These are phyloP conservation scores for Ctenoplectra terminalis DNA, from an alignment of 1,140 invertebrate species.

Conservation along the genomic window DNA sequence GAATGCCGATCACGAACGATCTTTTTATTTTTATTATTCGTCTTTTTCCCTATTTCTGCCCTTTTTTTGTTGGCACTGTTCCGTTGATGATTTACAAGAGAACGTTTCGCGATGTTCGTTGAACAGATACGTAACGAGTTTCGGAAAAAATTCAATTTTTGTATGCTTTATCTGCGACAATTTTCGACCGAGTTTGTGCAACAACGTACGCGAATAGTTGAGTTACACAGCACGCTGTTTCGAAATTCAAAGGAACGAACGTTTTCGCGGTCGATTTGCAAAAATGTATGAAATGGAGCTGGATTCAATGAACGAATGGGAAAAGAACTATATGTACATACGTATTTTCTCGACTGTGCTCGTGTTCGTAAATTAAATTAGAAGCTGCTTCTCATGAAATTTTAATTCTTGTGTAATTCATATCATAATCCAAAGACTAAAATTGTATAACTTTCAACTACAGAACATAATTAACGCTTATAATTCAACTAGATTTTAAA, in stretches of 20 bases:
- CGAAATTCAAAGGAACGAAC: neutral
- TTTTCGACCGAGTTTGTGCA: neutral
- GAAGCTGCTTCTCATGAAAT: neutral
- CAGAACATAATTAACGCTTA: neutral
- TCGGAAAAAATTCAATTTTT: neutral
- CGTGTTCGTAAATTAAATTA: too few species aligned
- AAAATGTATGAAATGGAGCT: neutral
- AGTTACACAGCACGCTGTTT: neutral
- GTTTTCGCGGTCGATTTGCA: neutral
- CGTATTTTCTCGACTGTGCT: too few species aligned
- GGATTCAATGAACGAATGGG: neutral
- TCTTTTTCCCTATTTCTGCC: neutral
- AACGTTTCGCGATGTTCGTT: neutral
- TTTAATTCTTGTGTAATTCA: neutral
- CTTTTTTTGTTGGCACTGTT: too few species aligned
- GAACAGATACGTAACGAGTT: too few species aligned
- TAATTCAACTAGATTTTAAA: neutral
- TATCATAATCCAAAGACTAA: too few species aligned
- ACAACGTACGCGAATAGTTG: neutral
- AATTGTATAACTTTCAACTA: neutral
- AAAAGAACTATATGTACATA: neutral
- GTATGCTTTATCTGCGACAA: neutral
- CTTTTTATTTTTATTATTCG: neutral
- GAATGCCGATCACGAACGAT: constrained; percentile 43
- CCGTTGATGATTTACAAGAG: neutral